These are phyloP conservation scores for Zygogramma bicolorata DNA, from an alignment of 2,888 invertebrate genomes.

Conservation along the genomic window DNA sequence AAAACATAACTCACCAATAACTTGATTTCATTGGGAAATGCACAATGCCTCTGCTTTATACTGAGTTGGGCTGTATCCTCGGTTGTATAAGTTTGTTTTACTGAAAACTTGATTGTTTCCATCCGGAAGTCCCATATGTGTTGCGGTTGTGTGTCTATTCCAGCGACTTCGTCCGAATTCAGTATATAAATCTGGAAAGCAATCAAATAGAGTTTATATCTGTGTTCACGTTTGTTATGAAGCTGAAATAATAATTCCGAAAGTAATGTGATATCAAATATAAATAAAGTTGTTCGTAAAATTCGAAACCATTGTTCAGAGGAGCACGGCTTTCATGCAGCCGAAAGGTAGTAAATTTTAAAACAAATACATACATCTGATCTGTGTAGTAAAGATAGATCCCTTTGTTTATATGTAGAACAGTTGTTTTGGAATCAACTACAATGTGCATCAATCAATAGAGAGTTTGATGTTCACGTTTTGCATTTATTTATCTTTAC, in stretches of 20 bases:
- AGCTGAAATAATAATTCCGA: constrained; percentile 14
- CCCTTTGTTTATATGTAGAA: too few species aligned
- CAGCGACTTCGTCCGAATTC: constrained; percentile 78
- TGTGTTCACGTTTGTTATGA: neutral
- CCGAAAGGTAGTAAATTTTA: neutral
- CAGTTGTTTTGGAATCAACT: too few species aligned
- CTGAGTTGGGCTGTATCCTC: constrained; percentile 78
- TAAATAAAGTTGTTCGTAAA: constrained; percentile 18
- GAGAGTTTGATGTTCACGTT: too few species aligned
- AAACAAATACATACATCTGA: neutral
- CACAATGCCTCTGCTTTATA: constrained; percentile 78
- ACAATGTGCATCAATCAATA: too few species aligned
- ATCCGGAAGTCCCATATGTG: constrained; percentile 77
- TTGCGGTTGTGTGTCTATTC: constrained; percentile 77
- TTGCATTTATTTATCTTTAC: too few species aligned
- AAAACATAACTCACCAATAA: constrained; percentile 57
- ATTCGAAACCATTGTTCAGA: neutral
- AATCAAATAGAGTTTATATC: constrained; percentile 9
- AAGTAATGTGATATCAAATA: constrained; percentile 14
- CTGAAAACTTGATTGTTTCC: constrained; percentile 75
- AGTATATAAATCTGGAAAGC: constrained; percentile 73
- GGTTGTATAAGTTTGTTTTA: constrained; percentile 83
- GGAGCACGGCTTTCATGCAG: neutral
- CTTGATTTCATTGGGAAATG: constrained; percentile 77
- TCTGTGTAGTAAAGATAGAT: neutral